Conservation (phyloP, 2,888 invertebrate genomes). For the Odontomyia ornata region DNA sequence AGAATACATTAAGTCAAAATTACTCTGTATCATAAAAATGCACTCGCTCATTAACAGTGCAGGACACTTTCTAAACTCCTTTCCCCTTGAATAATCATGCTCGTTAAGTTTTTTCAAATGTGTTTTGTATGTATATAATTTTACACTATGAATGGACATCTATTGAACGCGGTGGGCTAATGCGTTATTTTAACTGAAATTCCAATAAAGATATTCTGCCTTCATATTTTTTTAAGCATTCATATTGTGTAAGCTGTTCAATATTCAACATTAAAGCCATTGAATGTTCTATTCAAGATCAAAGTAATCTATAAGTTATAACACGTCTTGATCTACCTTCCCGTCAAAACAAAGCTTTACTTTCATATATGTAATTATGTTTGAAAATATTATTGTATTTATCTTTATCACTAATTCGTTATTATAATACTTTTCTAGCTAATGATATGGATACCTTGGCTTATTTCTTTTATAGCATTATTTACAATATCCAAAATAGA, state of each 20-base stretch:
- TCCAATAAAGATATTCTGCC: background rate
- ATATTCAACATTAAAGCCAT: background rate
- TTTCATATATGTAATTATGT: no score
- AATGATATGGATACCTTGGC: background rate
- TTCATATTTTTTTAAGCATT: background rate
- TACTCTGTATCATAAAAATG: constrained; percentile 30
- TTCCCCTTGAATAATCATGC: background rate
- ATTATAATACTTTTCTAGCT: background rate
- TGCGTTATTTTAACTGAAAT: background rate
- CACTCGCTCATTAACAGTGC: background rate
- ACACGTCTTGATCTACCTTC: no score
- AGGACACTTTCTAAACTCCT: background rate
- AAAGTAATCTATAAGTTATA: background rate
- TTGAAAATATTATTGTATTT: no score
- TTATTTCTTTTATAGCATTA: background rate
- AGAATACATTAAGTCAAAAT: constrained; percentile 16
- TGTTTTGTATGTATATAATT: constrained; percentile 32
- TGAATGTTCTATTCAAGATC: background rate
- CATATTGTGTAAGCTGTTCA: background rate
- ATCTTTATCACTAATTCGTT: background rate
- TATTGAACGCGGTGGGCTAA: background rate
- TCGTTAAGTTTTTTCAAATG: constrained; percentile 33
- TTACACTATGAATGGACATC: background rate
- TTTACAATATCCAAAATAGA: constrained; percentile 8
- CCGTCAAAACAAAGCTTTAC: no score